These are phyloP conservation scores for Ophion obscuratus DNA, from an alignment of 2,888 invertebrate genomes.

Conservation along the genomic window DNA sequence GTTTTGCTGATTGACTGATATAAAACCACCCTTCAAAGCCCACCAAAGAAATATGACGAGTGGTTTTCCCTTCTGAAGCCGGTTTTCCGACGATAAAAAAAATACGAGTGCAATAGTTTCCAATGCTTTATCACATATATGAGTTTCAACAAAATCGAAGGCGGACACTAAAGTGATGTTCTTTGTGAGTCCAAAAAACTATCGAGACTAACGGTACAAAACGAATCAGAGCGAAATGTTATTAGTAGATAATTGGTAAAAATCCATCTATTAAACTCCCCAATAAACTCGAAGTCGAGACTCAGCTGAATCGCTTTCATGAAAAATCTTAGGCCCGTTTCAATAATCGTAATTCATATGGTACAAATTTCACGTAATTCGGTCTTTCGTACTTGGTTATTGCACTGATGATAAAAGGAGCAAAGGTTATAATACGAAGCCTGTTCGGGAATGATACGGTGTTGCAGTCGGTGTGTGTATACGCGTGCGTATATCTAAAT, in stretches of 20 bases:
- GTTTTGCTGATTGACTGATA: too few species aligned
- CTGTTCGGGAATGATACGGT: conserved; percentile 15
- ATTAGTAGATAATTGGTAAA: neutral
- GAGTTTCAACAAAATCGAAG: too few species aligned
- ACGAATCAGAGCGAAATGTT: neutral
- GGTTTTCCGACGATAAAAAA: too few species aligned
- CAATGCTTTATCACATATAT: too few species aligned
- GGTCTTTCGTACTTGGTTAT: conserved; percentile 9
- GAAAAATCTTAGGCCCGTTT: neutral
- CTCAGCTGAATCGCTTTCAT: too few species aligned
- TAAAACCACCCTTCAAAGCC: too few species aligned
- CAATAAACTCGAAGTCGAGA: too few species aligned
- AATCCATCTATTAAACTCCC: too few species aligned
- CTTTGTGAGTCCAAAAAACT: neutral
- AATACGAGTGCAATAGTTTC: too few species aligned
- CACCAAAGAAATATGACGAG: too few species aligned
- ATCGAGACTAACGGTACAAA: neutral
- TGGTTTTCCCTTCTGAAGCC: too few species aligned
- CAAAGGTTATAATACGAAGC: neutral
- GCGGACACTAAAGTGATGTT: too few species aligned
- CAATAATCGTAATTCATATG: neutral
- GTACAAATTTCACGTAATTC: neutral
- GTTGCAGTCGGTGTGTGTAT: conserved; percentile 13
- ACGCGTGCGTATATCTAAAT: conserved; percentile 41
- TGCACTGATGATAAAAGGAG: neutral